Evolutionary conservation across 1,140 invertebrate species (phyloP), one percentile per base, ranked within the genome.

Genomic region (Scylla paramamosain): DNA sequence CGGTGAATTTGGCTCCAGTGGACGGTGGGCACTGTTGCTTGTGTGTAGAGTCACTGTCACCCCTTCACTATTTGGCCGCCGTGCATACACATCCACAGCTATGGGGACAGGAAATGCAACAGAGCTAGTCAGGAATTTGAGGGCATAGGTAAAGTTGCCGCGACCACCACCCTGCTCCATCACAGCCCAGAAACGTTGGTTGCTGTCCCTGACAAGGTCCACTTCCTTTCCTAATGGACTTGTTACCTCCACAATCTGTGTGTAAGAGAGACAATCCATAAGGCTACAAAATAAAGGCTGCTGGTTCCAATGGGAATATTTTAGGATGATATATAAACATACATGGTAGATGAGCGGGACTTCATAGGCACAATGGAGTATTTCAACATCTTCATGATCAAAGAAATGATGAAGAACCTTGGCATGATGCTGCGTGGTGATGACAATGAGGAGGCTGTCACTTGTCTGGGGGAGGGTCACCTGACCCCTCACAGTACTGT

Each of bases 71-170:
- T 93, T 52, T n/a, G 29, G 88, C 46, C 59, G 92, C 52, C 96
- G 91, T 82, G 94, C 96, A 82, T 96, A 96, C n/a, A 93, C 93
- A 25, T 95, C 96, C 12, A 95, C 91, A 12, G 87, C 59, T 7
- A 95, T 59, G 28, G 88, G 67, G 16, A 96, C 83, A 12, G 96
- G 95, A 48, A 95, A 95, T 25, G 87, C 87, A 29, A 96, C 52
- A 10, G 96, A 96, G 48, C 89, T 96, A 31, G 93, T 90, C 28
- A 96, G 87, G 86, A 94, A 96, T 89, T 96, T 96, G 39, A 95
- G 32, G 14, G 92, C 90, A 46, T 95, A 96, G 0, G 93, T 86
- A n/a, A 93, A 82, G 20, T 87, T 46, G 14, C 87, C 91, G 12
- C 94, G 95, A 0, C 46, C 31, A 25, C 92, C 95, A 0, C 52